A percentile compares a stretch with the other conserved stretches of the same genome.
phyloP scores from a whole-genome alignment of 2,113 vertebrate species.

The Hylia prasina region DNA sequence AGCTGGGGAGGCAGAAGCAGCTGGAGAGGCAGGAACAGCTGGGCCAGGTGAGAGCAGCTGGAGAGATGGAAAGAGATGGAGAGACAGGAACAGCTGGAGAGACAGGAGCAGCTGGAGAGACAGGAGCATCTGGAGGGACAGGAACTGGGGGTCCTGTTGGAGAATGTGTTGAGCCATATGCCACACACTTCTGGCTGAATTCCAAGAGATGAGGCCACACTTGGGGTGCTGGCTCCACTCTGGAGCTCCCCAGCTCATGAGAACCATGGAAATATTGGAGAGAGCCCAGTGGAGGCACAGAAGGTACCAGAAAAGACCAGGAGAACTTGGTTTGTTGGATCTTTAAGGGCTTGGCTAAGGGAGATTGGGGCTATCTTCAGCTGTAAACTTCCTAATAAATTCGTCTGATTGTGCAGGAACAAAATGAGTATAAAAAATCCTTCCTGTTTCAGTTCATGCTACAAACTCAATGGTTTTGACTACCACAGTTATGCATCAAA shows the following conservation, averaged over 20 bases:
- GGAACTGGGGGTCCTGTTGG: not conserved
- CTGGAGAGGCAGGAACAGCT: not conserved
- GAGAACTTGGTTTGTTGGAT: not conserved
- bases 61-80: too few relatives aligned
- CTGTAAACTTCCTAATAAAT: not conserved
- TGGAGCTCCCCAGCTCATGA: too few relatives aligned
- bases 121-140: not conserved
- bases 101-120: too few relatives aligned
- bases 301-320: not conserved
- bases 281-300: not conserved
- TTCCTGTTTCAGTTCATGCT: not conserved
- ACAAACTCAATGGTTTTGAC: not conserved
- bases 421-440: not conserved
- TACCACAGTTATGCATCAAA: not conserved
- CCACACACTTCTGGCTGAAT: not conserved
- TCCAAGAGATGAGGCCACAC: not conserved
- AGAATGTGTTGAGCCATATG: not conserved
- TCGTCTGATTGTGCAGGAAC: not conserved
- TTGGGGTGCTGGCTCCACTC: not conserved
- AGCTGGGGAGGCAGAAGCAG: too few relatives aligned
- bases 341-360: not conserved
- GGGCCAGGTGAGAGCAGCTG: accelerated
- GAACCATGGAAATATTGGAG: not conserved
- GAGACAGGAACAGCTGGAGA: not conserved
- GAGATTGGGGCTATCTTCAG: not conserved